Percentiles rank a stretch among this genome's conserved stretches.
Conservation (phyloP, 2,113 vertebrate species). For the Phyllopteryx taeniolatus region DNA sequence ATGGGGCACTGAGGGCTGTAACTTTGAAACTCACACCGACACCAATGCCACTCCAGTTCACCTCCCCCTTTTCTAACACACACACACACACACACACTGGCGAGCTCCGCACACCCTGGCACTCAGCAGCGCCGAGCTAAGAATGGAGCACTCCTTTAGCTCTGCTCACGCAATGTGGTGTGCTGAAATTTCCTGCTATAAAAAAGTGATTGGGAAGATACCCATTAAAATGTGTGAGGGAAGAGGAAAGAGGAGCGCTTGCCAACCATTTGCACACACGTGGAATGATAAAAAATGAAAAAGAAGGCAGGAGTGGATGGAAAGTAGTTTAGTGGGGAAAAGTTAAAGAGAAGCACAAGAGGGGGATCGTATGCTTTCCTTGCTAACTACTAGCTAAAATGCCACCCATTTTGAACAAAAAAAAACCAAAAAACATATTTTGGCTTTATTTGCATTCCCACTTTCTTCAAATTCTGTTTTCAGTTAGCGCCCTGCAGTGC, state of each 20-base stretch:
- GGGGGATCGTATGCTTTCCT: conserved; percentile 30
- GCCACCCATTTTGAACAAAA: conserved; percentile 10
- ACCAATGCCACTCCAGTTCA: conserved; percentile 30
- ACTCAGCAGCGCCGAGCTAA: conserved; percentile 66
- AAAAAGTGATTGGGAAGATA: conserved; percentile 78
- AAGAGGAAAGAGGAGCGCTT: conserved; percentile 33
- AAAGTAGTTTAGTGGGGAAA: conserved; percentile 3
- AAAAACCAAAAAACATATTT: conserved; percentile 1
- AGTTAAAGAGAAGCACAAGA: conserved; percentile 7
- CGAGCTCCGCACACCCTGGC: conserved; percentile 63
- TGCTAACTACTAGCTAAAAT: conserved; percentile 52
- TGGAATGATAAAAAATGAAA: conserved; percentile 8
- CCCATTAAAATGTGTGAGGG: conserved; percentile 60
- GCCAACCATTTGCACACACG: conserved; percentile 22
- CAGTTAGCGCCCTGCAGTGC: conserved; percentile 69
- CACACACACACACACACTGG: conserved; percentile 51
- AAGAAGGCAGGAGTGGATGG: conserved; percentile 6
- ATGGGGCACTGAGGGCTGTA: conserved; percentile 23
- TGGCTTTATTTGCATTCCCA: conserved; percentile 23
- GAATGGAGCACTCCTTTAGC: conserved; percentile 68
- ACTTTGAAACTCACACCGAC: conserved; percentile 45
- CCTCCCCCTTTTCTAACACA: conserved; percentile 27
- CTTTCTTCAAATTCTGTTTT: conserved; percentile 66
- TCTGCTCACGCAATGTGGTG: conserved; percentile 78
- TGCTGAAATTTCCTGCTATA: conserved; percentile 79